These are phyloP conservation scores for Pseudanteris insignis DNA, from an alignment of 2,888 invertebrate species.

Conservation along the genomic window DNA sequence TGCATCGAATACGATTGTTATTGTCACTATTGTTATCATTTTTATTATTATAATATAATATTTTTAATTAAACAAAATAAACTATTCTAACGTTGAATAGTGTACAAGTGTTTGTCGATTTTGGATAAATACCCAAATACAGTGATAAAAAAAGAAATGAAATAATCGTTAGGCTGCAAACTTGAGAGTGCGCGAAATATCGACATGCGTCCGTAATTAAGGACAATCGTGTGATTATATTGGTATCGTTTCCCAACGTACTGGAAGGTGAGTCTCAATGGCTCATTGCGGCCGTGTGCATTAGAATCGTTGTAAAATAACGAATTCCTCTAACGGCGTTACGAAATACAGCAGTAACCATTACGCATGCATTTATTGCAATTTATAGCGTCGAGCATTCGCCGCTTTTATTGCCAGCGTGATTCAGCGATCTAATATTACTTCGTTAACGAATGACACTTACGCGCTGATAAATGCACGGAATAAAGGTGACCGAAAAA, in stretches of 20 bases:
- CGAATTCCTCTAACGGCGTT: conserved; percentile 39
- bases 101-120: no score
- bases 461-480: conserved; percentile 34
- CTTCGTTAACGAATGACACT: conserved; percentile 41
- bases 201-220: conserved; percentile 7
- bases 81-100: no score
- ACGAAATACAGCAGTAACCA: conserved; percentile 41
- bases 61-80: no score
- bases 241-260: conserved; percentile 32
- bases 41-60: no score
- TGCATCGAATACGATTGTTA: no score
- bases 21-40: no score
- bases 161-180: no score
- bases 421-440: conserved; percentile 46
- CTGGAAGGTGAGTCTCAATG: conserved; percentile 30
- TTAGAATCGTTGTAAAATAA: conserved; percentile 44
- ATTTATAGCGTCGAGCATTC: conserved; percentile 43
- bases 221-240: conserved; percentile 21
- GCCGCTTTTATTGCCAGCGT: conserved; percentile 42
- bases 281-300: conserved; percentile 40
- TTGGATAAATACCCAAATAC: no score
- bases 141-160: no score
- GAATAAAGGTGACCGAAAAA: no score
- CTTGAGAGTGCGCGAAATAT: not conserved
- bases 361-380: conserved; percentile 42